Evolutionary conservation across 2,888 invertebrate species (phyloP).

Genomic region (Drosophila sordidula): DNA sequence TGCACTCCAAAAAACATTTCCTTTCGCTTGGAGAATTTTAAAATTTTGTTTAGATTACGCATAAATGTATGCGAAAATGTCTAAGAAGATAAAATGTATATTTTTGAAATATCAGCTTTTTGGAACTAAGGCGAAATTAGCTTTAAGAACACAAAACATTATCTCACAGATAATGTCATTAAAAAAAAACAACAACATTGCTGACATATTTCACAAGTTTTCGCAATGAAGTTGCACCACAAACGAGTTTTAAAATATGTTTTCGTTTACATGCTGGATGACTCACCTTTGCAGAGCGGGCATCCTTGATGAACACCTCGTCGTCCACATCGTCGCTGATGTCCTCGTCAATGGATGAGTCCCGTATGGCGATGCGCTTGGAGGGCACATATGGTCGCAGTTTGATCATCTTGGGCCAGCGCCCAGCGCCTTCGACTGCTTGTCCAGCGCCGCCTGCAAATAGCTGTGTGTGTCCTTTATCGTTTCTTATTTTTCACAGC

Average conservation of each 20-base stretch:
- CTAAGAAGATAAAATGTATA: too few species aligned
- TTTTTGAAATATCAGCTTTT: too few species aligned
- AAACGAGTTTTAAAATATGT: too few species aligned
- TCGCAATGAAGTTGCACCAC: too few species aligned
- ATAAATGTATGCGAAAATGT: too few species aligned
- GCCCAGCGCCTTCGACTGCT: constrained; percentile 17
- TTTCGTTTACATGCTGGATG: not conserved
- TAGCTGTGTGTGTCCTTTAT: constrained; percentile 1
- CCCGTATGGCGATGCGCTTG: constrained; percentile 88
- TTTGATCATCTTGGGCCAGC: constrained; percentile 82
- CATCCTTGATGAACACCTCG: constrained; percentile 91
- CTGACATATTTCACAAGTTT: too few species aligned
- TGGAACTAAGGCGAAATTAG: not conserved
- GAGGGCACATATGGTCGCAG: constrained; percentile 88
- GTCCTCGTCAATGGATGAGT: constrained; percentile 89
- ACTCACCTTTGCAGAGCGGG: constrained; percentile 87
- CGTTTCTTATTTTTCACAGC: not conserved
- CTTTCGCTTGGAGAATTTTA: too few species aligned
- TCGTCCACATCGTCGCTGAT: constrained; percentile 91
- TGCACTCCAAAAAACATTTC: not conserved
- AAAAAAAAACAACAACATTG: not conserved
- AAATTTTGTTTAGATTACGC: too few species aligned
- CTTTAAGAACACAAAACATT: not conserved
- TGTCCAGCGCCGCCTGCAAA: constrained; percentile 24
- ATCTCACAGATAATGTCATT: not conserved